Evolutionary conservation across 2,113 vertebrate species (phyloP).

Genomic region (Mormyrus iriodes): DNA sequence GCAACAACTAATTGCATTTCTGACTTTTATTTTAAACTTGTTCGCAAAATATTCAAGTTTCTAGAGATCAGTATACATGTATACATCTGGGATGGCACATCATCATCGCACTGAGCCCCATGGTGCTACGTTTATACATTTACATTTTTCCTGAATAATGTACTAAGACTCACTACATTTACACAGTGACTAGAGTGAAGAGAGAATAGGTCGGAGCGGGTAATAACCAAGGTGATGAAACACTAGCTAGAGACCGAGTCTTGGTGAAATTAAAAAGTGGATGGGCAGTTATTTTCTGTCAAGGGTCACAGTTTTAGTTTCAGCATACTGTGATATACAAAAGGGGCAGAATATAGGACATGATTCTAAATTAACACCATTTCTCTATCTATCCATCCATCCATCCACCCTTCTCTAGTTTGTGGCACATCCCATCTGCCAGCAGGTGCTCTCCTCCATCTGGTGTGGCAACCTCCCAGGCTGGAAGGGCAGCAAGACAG

Average conservation of each 20-base stretch:
- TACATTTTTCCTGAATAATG: too few relatives aligned
- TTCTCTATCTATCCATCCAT: background rate
- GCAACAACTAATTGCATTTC: background rate
- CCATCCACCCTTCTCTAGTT: slow-evolving; percentile 55
- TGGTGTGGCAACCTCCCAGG: slow-evolving; percentile 78
- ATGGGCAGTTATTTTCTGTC: background rate
- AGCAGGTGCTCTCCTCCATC: slow-evolving; percentile 86
- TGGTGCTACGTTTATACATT: background rate
- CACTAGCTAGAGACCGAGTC: background rate
- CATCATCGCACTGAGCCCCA: background rate
- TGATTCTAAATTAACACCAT: slow-evolving; percentile 7
- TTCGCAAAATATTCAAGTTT: background rate
- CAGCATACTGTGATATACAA: background rate
- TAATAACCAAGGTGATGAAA: background rate
- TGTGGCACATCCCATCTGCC: slow-evolving; percentile 84
- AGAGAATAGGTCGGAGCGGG: background rate
- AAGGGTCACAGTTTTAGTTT: background rate
- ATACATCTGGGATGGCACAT: background rate
- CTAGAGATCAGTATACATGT: background rate
- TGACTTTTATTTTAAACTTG: background rate
- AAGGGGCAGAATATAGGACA: background rate
- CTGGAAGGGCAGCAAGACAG: slow-evolving; percentile 76
- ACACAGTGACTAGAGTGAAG: background rate
- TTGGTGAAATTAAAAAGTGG: background rate
- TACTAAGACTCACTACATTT: background rate